A percentile compares a stretch with the other conserved stretches of the same genome.
phyloP scores from a whole-genome alignment of 2,797 vertebrate genomes.

The Ctenochaetus hawaiiensis region DNA sequence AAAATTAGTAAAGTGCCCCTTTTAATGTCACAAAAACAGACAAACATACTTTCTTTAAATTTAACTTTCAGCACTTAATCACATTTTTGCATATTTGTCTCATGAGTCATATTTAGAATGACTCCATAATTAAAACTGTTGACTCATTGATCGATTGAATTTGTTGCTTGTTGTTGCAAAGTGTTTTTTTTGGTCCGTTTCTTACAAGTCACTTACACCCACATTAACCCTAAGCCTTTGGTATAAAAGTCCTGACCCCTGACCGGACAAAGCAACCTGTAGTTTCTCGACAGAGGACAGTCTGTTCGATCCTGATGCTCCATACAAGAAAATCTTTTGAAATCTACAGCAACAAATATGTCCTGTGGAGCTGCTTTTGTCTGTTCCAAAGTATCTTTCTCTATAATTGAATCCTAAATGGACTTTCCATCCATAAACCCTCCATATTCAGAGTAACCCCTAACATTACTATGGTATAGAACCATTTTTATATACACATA shows the following conservation, averaged over 20 bases:
- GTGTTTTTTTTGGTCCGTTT: neutral
- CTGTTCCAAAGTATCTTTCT: slow-evolving; percentile 30
- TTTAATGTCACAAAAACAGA: neutral
- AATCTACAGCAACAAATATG: slow-evolving; percentile 15
- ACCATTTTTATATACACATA: slow-evolving; percentile 26
- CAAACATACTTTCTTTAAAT: neutral
- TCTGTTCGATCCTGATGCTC: slow-evolving; percentile 4
- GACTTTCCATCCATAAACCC: slow-evolving; percentile 50
- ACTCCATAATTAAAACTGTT: neutral
- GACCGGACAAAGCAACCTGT: slow-evolving; percentile 13
- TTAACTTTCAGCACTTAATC: neutral
- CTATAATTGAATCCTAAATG: slow-evolving; percentile 61
- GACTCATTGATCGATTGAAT: neutral
- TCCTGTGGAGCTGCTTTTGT: slow-evolving; percentile 17
- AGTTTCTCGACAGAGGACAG: slow-evolving; percentile 16
- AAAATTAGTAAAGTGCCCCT: neutral
- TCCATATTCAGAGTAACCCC: slow-evolving; percentile 51
- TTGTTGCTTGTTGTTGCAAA: neutral
- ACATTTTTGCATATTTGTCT: neutral
- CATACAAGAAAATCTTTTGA: slow-evolving; percentile 34
- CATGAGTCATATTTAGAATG: neutral
- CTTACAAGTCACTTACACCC: neutral
- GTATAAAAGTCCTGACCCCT: slow-evolving; percentile 35
- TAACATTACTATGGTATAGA: slow-evolving; percentile 22
- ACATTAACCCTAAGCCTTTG: slow-evolving; percentile 22